These are phyloP conservation scores for Acropternis orthonyx DNA, from an alignment of 2,797 vertebrate genomes.

Conservation along the genomic window DNA sequence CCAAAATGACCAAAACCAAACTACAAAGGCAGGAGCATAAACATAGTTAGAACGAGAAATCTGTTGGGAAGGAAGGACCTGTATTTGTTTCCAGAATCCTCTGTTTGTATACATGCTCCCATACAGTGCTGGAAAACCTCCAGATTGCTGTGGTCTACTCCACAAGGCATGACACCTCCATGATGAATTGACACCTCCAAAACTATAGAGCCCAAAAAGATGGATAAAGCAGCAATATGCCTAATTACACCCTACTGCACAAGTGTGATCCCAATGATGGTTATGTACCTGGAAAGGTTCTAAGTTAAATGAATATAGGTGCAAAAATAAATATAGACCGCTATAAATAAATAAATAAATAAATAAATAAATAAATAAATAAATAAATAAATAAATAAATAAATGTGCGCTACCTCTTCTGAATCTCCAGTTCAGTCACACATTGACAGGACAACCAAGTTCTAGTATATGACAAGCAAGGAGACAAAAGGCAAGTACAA, in stretches of 20 bases:
- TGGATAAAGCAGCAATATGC: background rate
- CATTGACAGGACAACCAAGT: rapidly evolving
- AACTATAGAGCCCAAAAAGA: background rate
- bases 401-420: background rate
- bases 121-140: background rate
- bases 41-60: background rate
- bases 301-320: background rate
- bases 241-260: background rate
- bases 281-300: background rate
- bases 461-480: background rate
- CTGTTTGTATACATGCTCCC: rapidly evolving
- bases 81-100: background rate
- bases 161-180: rapidly evolving
- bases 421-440: background rate
- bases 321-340: too few species aligned
- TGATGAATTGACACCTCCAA: background rate
- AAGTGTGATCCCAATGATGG: background rate
- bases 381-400: too few species aligned
- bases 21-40: background rate
- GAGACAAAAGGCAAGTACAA: background rate
- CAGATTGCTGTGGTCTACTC: background rate
- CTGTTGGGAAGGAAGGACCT: background rate
- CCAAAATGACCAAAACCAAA: background rate
- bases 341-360: too few species aligned
- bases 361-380: too few species aligned